Evolutionary conservation across 1,140 invertebrate genomes (phyloP).

Genomic region (Rhyzopertha dominica): DNA sequence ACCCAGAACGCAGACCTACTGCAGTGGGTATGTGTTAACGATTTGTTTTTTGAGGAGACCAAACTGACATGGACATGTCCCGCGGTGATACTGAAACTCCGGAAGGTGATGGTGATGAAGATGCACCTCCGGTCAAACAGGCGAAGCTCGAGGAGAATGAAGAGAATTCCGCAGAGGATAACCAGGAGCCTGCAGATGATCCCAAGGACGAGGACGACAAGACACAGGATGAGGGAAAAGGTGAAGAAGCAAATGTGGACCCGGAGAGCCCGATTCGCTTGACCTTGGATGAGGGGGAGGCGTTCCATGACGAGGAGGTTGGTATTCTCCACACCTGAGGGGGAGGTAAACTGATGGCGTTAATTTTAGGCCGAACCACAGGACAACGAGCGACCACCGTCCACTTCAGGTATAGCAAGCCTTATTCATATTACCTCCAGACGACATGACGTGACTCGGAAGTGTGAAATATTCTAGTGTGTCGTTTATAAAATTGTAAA

Average conservation of each 20-base stretch:
- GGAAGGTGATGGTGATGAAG: conserved; percentile 31
- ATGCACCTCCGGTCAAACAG: conserved; percentile 41
- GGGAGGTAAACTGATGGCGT: too few species aligned
- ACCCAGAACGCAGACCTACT: neutral
- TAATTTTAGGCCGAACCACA: too few species aligned
- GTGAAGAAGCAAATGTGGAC: conserved; percentile 17
- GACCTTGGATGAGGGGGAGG: conserved; percentile 42
- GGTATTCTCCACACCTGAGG: too few species aligned
- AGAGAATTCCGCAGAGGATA: conserved; percentile 29
- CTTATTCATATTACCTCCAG: too few species aligned
- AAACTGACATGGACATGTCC: neutral
- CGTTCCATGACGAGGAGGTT: conserved; percentile 42
- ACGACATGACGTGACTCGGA: too few species aligned
- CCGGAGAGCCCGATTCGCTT: conserved; percentile 27
- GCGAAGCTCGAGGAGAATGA: conserved; percentile 43
- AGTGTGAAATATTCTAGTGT: too few species aligned
- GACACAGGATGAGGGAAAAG: conserved; percentile 19
- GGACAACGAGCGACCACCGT: too few species aligned
- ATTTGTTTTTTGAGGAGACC: conserved; percentile 4
- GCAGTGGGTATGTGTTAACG: neutral
- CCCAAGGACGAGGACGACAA: conserved; percentile 45
- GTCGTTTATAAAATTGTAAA: too few species aligned
- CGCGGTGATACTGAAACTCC: conserved; percentile 20
- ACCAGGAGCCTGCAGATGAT: conserved; percentile 30
- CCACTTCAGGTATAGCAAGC: too few species aligned